Evolutionary conservation across 2,113 vertebrate species (phyloP), one percentile per base, ranked within the genome.

Genomic region (Notothenia coriiceps): DNA sequence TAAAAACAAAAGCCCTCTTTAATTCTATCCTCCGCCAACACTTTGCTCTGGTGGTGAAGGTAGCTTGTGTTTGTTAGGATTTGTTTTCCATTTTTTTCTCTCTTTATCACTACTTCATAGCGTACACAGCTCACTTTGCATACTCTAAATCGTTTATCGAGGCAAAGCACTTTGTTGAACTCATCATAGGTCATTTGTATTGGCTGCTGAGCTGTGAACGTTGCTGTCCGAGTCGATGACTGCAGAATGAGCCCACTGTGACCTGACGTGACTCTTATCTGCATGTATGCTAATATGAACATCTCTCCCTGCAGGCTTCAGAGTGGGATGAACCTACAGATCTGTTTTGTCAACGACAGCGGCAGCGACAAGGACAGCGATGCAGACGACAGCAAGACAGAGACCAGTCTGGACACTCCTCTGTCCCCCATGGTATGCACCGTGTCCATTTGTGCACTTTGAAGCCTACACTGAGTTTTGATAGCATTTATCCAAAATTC

Each of bases 281-380:
- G 20, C 56, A 33, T 65, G 69, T 47, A 69, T 59, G 74, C 52
- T 63, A 69, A 81, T 62, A 59, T 74, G 47, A 64, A 68, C 49
- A 20, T 29, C 20, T 74, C 20, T 49, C 65, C 0, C 70, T 60
- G 60, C 93, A 99, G 98, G 74, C 88, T 99, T 20, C 98, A 99
- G 92, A 99, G 98, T 2, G 98, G 98, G 89, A 99, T 99, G 98
- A 99, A 99, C 92, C 95, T 99, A 75, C 98, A 99, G 92, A 99
- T 99, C 75, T 99, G 98, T 89, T 99, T 99, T 9, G 98, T 99
- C 65, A 99, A 99, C 0, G 98, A 99, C 94, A 99, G 98, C 0
- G 95, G 98, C 90, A 99, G 98, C 0, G 98, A 99, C 89, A 99
- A 99, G 94, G 98, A 99, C 94, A 99, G 98, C 0, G 98, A 99